A percentile compares a stretch with the other conserved stretches of the same genome.
These are phyloP conservation scores for Cynocephalus volans DNA, from an alignment of 2,113 vertebrate species.

Conservation along the genomic window DNA sequence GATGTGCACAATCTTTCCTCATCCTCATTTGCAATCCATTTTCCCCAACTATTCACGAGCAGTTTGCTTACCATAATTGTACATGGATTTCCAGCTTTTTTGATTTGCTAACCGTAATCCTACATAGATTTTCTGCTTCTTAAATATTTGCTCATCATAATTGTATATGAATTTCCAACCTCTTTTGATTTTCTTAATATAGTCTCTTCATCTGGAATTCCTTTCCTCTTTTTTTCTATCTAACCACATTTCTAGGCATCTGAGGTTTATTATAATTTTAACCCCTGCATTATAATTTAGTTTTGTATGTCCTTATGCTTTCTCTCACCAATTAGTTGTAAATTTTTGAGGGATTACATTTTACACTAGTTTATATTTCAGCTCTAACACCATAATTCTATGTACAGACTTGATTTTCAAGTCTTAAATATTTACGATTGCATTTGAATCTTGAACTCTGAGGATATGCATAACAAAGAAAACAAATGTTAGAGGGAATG, in stretches of 20 bases:
- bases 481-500: slow-evolving; percentile 26
- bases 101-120: background rate
- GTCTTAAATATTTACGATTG: background rate
- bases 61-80: slow-evolving; percentile 20
- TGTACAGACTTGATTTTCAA: slow-evolving; percentile 36
- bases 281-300: background rate
- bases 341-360: background rate
- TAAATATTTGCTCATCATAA: background rate
- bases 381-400: background rate
- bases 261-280: slow-evolving; percentile 27
- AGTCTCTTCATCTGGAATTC: background rate
- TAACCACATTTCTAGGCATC: slow-evolving; percentile 7
- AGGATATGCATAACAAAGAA: background rate
- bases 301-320: background rate
- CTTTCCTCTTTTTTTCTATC: slow-evolving; percentile 21
- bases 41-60: background rate
- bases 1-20: background rate
- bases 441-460: slow-evolving; percentile 49
- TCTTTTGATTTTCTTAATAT: background rate
- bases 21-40: background rate
- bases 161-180: slow-evolving; percentile 5
- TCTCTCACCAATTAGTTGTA: background rate
- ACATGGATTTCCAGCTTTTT: background rate
- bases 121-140: slow-evolving; percentile 14
- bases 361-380: background rate